These are phyloP conservation scores for Chrysolina americana DNA, from an alignment of 2,888 invertebrate species.

Conservation along the genomic window DNA sequence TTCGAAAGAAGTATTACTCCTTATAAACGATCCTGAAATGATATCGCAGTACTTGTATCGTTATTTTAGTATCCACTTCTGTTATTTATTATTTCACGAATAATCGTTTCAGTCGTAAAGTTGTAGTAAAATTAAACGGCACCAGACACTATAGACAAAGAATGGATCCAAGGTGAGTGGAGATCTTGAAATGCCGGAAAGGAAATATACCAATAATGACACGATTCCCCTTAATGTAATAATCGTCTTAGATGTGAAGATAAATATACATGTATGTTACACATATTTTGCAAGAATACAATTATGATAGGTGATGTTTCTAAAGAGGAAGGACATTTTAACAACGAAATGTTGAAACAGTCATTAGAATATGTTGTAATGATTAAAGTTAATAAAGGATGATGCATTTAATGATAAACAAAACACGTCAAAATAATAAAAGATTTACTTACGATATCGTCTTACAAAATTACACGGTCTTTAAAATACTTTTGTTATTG, in stretches of 20 bases:
- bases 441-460: not conserved
- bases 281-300: conserved; percentile 30
- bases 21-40: too few relatives aligned
- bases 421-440: conserved; percentile 6
- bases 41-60: not conserved
- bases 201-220: conserved; percentile 52
- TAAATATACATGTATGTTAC: conserved; percentile 35
- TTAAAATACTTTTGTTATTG: not conserved
- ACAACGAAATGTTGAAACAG: conserved; percentile 23
- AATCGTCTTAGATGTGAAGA: conserved; percentile 31
- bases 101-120: not conserved
- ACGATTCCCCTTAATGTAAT: conserved; percentile 28
- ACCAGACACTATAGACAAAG: conserved; percentile 33
- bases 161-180: conserved; percentile 39
- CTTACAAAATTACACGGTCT: not conserved
- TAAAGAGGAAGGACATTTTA: conserved; percentile 28
- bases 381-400: conserved; percentile 14
- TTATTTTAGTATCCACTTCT: not conserved
- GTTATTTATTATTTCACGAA: not conserved
- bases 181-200: conserved; percentile 47
- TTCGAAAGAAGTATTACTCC: too few relatives aligned
- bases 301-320: conserved; percentile 26
- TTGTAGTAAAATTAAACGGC: conserved; percentile 17
- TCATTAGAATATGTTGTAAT: conserved; percentile 18
- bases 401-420: conserved; percentile 4